Evolutionary conservation across 2,888 invertebrate species (phyloP).

Genomic region (Drosophila merina): DNA sequence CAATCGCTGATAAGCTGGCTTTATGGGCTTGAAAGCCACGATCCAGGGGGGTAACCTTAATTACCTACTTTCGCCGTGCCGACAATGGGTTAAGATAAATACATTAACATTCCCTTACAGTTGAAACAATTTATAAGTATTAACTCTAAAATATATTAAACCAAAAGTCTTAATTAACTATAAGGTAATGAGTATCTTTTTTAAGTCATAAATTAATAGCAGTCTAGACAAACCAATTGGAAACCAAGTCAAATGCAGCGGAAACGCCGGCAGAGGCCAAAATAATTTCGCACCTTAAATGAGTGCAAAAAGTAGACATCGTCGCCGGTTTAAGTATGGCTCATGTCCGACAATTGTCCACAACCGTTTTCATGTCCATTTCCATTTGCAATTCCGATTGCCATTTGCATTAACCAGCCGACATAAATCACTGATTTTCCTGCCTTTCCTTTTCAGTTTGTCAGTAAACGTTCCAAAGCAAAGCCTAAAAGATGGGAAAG

Average conservation of each 20-base stretch:
- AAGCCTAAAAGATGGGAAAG: slow-evolving; percentile 81
- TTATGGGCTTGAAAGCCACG: background rate
- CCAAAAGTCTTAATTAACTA: too few species aligned
- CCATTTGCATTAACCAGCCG: slow-evolving; percentile 17
- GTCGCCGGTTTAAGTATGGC: slow-evolving; percentile 2
- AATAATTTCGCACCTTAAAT: slow-evolving; percentile 19
- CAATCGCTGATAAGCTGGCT: slow-evolving; percentile 17
- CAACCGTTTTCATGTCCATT: slow-evolving; percentile 12
- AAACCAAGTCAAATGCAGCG: slow-evolving; percentile 17
- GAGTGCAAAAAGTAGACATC: slow-evolving; percentile 18
- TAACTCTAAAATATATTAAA: too few species aligned
- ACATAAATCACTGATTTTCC: slow-evolving; percentile 5
- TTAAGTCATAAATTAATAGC: background rate
- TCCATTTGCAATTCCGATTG: slow-evolving; percentile 21
- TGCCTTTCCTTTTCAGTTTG: slow-evolving; percentile 43
- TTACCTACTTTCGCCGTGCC: background rate
- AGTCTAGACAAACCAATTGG: slow-evolving; percentile 10
- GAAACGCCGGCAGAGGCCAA: slow-evolving; percentile 33
- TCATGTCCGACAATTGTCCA: slow-evolving; percentile 58
- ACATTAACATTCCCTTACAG: background rate
- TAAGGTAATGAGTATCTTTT: too few species aligned
- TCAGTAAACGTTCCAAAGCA: slow-evolving; percentile 32
- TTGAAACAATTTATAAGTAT: too few species aligned
- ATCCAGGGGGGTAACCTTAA: slow-evolving; percentile 2
- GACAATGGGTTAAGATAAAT: background rate